Conservation (phyloP, 92 coral and sea anemone species). For the Blastomussa wellsi region DNA sequence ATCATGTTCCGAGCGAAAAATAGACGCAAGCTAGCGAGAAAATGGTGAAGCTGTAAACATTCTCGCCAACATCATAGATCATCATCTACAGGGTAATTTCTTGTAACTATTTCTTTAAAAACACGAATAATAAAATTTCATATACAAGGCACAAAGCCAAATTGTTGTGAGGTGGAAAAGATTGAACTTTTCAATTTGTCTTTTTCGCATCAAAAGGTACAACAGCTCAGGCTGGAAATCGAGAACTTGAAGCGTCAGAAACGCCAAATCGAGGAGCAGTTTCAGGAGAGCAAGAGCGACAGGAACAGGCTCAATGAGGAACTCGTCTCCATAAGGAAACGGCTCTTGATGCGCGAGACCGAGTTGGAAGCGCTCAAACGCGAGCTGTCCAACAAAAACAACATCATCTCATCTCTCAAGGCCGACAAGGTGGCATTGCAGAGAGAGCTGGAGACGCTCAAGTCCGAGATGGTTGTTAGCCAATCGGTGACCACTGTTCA, state of each 20-base stretch:
- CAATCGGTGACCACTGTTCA: slow-evolving; percentile 64
- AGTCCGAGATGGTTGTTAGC: slow-evolving; percentile 81
- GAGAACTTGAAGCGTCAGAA: slow-evolving; percentile 87
- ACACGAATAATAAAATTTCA: background rate
- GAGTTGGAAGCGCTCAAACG: slow-evolving; percentile 90
- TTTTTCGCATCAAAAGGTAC: slow-evolving; percentile 68
- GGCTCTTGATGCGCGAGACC: slow-evolving; percentile 79
- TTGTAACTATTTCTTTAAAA: background rate
- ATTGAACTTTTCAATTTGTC: slow-evolving; percentile 31
- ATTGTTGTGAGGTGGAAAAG: background rate
- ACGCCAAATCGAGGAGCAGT: slow-evolving; percentile 80
- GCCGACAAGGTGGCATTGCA: slow-evolving; percentile 86
- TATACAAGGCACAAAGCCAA: background rate
- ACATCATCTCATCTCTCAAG: slow-evolving; percentile 76
- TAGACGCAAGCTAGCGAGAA: background rate
- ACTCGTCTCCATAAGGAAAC: slow-evolving; percentile 72
- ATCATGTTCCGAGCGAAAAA: background rate
- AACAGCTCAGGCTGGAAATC: slow-evolving; percentile 78
- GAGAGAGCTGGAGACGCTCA: slow-evolving; percentile 84
- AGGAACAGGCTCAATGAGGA: slow-evolving; percentile 88
- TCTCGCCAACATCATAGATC: background rate
- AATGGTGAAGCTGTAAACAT: background rate
- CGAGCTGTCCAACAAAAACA: slow-evolving; percentile 82
- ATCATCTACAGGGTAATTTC: background rate
- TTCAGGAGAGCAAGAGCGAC: slow-evolving; percentile 82